These are phyloP conservation scores for Cantharis rustica DNA, from an alignment of 2,888 invertebrate genomes.

Conservation along the genomic window DNA sequence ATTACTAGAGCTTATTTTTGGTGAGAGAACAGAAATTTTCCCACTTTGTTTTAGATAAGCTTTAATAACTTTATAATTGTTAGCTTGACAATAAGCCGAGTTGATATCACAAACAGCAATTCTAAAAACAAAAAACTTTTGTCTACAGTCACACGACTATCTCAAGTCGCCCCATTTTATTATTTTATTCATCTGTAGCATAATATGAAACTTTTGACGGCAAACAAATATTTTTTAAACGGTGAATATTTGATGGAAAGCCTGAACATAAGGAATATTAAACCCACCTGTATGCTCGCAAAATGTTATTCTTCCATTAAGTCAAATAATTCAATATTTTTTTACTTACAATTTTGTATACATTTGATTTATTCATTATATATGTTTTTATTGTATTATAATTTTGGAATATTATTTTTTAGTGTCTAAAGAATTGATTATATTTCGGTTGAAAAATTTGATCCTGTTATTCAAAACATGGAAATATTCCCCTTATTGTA, in stretches of 20 bases:
- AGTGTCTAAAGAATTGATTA: too few species aligned
- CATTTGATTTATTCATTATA: too few species aligned
- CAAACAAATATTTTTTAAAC: background rate
- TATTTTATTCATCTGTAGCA: background rate
- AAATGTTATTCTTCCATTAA: background rate
- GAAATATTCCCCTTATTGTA: too few species aligned
- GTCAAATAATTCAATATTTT: background rate
- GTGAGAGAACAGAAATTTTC: background rate
- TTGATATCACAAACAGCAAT: background rate
- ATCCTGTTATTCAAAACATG: too few species aligned
- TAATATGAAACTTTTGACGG: background rate
- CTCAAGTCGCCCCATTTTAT: background rate
- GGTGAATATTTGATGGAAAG: background rate
- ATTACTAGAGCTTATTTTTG: too few species aligned
- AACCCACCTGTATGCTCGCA: background rate
- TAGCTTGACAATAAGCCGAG: too few species aligned
- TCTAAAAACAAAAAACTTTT: background rate
- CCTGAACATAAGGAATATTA: background rate
- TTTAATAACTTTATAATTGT: background rate
- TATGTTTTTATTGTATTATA: too few species aligned
- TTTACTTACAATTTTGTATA: too few species aligned
- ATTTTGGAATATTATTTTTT: too few species aligned
- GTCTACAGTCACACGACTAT: background rate
- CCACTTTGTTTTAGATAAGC: background rate
- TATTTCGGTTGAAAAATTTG: too few species aligned